Evolutionary conservation across 2,113 vertebrate species (phyloP), one percentile per base, ranked within the genome.

Genomic region (Taxidea taxus): DNA sequence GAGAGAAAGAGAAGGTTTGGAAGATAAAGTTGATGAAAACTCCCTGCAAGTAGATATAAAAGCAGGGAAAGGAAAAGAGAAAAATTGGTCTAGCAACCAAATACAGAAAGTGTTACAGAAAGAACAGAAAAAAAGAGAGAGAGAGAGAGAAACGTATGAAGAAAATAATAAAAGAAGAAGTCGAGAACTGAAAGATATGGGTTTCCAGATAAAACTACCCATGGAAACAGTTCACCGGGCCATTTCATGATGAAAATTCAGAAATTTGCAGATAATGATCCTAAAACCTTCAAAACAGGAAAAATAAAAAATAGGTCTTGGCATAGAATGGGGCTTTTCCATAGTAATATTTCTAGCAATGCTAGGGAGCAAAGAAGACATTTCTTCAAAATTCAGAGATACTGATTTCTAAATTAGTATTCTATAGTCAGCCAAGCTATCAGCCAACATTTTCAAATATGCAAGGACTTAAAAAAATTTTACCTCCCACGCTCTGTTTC

Each of bases 401-500:
- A 86, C 54, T 47, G 62, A 70, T 85, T 75, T 94, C 77, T 84
- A 90, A 95, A 91, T 75, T 87, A 93, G 77, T 88, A 94, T 84
- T 74, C 70, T 49, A 39, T 39, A 23, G 37, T 90, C 64, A 64
- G 81, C 31, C 51, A 84, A 68, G 25, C 75, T 62, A 37, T 88
- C 70, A 68, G 80, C 34, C 89, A 94, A 47, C 74, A 95, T 87
- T 96, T 93, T 58, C 68, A 95, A 90, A 84, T 90, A 87, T 42
- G 23, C n/a, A 47, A 84, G 25, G 54, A 87, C 81, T 90, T 92
- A n/a, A 75, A n/a, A 75, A 80, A 44, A 66, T 14, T 64, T 68
- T 72, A 68, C 37, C 86, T 97, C 89, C 87, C 49, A 85, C 15
- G 1, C 60, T 51, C 6, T 49, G 42, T 90, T 94, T 80, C 78